Evolutionary conservation across 2,888 invertebrate genomes (phyloP).

Genomic region (Caenorhabditis sp.): DNA sequence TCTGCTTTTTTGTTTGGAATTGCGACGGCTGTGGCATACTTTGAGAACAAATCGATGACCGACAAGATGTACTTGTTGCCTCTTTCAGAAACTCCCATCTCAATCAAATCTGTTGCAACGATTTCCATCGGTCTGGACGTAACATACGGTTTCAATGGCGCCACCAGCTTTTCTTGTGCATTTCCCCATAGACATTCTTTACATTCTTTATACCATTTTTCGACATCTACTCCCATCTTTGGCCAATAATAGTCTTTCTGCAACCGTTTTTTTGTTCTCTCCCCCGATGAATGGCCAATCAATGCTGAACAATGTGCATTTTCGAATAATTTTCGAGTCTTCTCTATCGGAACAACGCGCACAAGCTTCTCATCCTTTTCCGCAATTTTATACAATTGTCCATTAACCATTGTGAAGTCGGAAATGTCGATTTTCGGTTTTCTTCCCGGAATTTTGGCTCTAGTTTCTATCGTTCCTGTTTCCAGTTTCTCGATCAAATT

Average conservation of each 20-base stretch:
- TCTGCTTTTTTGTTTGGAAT: slow-evolving; percentile 35
- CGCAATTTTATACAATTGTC: not conserved
- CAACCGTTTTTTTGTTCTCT: not conserved
- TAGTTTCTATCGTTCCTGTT: not conserved
- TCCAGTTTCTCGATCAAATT: not conserved
- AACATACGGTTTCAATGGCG: slow-evolving; percentile 21
- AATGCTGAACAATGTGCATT: slow-evolving; percentile 20
- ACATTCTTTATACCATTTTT: slow-evolving; percentile 21
- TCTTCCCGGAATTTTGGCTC: not conserved
- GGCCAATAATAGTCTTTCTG: slow-evolving; percentile 20
- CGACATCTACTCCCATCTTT: slow-evolving; percentile 21
- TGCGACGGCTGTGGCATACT: slow-evolving; percentile 14
- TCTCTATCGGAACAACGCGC: slow-evolving; percentile 21
- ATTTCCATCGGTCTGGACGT: slow-evolving; percentile 22
- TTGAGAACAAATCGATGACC: slow-evolving; percentile 36
- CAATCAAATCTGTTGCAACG: slow-evolving; percentile 30
- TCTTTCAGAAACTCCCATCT: slow-evolving; percentile 10
- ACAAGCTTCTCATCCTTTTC: not conserved
- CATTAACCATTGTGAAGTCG: not conserved
- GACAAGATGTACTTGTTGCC: slow-evolving; percentile 30
- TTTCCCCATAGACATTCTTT: slow-evolving; percentile 18
- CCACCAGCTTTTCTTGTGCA: not conserved
- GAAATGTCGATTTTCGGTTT: not conserved
- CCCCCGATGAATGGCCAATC: slow-evolving; percentile 2
- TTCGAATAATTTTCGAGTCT: slow-evolving; percentile 12